A percentile compares a stretch with the other conserved stretches of the same genome.
phyloP scores from a whole-genome alignment of 1,140 invertebrate species.

The Meteorus sp. region DNA sequence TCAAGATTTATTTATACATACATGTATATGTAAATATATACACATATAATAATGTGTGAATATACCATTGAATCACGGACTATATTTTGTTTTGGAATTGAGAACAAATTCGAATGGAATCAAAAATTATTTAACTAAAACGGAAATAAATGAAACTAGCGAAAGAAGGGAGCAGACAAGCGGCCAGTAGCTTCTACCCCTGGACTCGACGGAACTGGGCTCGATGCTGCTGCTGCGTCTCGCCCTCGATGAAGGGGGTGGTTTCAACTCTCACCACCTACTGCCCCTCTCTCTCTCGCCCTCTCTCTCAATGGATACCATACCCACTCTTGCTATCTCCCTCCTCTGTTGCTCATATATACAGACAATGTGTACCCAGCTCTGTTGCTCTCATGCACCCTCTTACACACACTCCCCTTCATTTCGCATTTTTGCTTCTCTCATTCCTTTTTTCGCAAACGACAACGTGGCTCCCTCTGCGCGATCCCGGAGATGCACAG shows the following conservation, averaged over 20 bases:
- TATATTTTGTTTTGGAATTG: no score
- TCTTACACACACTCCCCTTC: no score
- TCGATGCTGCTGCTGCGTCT: constrained; percentile 27
- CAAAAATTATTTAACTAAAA: constrained; percentile 53
- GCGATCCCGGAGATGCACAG: constrained; percentile 19
- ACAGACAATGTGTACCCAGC: no score
- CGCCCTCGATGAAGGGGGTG: constrained; percentile 23
- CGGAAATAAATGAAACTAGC: constrained; percentile 58
- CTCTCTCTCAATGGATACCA: constrained; percentile 10
- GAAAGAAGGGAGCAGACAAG: constrained; percentile 58
- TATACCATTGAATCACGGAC: no score
- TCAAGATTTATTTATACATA: no score
- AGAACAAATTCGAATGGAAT: constrained; percentile 42
- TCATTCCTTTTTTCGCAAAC: constrained; percentile 1
- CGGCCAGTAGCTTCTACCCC: constrained; percentile 55
- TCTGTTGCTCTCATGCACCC: no score
- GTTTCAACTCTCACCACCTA: constrained; percentile 22
- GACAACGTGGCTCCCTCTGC: constrained; percentile 17
- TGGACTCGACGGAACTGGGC: constrained; percentile 51
- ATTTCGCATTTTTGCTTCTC: no score
- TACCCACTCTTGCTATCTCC: no score
- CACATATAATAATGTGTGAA: constrained; percentile 8
- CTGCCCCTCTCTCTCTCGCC: constrained; percentile 16
- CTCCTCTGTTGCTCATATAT: no score
- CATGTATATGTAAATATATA: constrained; percentile 21